A percentile compares a stretch with the other conserved stretches of the same genome.
Evolutionary conservation across 1,140 invertebrate genomes (phyloP).

Genomic region (Dufourea novaeangliae): DNA sequence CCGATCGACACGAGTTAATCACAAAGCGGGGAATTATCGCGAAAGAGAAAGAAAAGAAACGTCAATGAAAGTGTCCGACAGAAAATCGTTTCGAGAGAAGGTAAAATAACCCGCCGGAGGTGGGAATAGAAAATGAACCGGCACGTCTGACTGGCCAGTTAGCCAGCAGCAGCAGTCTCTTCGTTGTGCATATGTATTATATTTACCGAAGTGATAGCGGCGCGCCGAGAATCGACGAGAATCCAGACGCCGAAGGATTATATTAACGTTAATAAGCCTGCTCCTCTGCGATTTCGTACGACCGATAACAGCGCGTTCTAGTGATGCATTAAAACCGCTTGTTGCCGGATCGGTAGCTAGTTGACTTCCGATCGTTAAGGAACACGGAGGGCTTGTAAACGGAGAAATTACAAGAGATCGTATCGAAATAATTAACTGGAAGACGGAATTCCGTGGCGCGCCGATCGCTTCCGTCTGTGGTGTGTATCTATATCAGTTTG

Average conservation of each 20-base stretch:
- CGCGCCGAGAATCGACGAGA: not conserved
- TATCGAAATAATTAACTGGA: conserved; percentile 37
- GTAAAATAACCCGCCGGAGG: not conserved
- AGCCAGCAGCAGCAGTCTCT: no score
- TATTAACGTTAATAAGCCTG: not conserved
- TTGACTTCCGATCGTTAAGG: not conserved
- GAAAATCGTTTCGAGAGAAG: no score
- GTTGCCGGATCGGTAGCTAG: not conserved
- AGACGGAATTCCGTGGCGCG: not conserved
- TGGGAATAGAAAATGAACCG: not conserved
- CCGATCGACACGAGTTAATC: no score
- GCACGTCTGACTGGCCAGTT: not conserved
- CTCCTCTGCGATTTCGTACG: not conserved
- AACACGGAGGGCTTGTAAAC: conserved; percentile 12
- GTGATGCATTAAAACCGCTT: not conserved
- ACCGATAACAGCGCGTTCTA: not conserved
- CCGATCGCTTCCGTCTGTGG: not conserved
- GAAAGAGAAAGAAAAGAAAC: not conserved
- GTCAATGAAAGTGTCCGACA: no score
- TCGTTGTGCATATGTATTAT: no score
- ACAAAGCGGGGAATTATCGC: no score
- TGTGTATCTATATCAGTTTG: no score
- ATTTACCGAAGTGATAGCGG: not conserved
- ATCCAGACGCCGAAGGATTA: not conserved
- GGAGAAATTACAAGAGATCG: conserved; percentile 23